Evolutionary conservation across 2,888 invertebrate species (phyloP).

Genomic region (Epirrhoe alternata): DNA sequence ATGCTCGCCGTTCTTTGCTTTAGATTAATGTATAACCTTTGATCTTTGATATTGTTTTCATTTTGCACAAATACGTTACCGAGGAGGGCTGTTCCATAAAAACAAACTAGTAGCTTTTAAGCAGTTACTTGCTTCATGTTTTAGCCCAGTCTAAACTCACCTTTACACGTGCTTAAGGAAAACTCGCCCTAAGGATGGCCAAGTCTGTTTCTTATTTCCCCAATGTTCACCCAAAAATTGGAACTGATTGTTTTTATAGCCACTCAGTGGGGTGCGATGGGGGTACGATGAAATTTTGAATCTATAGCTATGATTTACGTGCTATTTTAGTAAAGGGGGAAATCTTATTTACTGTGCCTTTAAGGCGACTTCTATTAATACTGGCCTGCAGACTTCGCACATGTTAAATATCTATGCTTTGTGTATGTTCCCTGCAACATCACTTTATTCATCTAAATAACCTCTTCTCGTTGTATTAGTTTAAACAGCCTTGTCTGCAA

Average conservation of each 20-base stretch:
- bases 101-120: too few relatives aligned
- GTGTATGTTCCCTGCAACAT: too few relatives aligned
- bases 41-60: too few relatives aligned
- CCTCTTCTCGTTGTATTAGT: not conserved
- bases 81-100: too few relatives aligned
- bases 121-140: not conserved
- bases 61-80: too few relatives aligned
- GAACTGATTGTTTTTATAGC: constrained; percentile 81
- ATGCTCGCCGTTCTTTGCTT: too few relatives aligned
- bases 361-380: not conserved
- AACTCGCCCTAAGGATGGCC: constrained; percentile 31
- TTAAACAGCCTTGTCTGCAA: not conserved
- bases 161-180: constrained; percentile 4
- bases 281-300: constrained; percentile 66
- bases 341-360: not conserved
- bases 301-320: constrained; percentile 47
- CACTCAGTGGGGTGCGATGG: constrained; percentile 50
- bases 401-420: too few relatives aligned
- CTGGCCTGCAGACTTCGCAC: too few relatives aligned
- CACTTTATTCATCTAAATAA: too few relatives aligned
- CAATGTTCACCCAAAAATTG: constrained; percentile 57
- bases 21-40: too few relatives aligned
- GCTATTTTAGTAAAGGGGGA: constrained; percentile 2
- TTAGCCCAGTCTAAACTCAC: not conserved
- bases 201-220: constrained; percentile 80